These are phyloP conservation scores for Vidua chalybeata DNA, from an alignment of 2,113 vertebrate genomes.

Conservation along the genomic window DNA sequence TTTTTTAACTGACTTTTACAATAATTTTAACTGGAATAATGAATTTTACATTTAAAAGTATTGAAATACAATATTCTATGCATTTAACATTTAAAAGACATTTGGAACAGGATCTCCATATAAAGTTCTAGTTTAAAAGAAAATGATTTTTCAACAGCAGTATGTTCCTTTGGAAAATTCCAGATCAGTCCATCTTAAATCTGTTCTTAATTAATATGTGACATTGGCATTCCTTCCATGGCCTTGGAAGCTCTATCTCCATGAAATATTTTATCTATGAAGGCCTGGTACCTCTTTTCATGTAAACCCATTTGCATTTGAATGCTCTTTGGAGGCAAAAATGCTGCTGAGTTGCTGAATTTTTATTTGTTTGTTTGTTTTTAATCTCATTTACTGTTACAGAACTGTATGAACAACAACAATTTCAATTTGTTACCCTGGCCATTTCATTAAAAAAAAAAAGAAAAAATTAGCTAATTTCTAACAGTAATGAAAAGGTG, in stretches of 20 bases:
- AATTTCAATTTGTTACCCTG: background rate
- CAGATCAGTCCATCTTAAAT: background rate
- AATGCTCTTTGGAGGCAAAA: background rate
- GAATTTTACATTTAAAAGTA: background rate
- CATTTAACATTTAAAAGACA: background rate
- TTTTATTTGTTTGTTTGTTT: background rate
- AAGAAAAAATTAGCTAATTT: background rate
- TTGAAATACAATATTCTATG: background rate
- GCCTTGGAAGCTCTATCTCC: background rate
- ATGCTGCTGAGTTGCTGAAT: background rate
- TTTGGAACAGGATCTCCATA: background rate
- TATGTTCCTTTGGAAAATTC: background rate
- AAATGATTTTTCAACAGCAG: background rate
- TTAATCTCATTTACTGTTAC: background rate
- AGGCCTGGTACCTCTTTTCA: background rate
- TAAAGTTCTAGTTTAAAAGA: background rate
- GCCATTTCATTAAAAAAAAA: background rate
- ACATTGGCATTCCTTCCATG: background rate
- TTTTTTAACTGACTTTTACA: background rate
- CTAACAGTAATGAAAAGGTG: conserved; percentile 30
- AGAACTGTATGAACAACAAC: background rate
- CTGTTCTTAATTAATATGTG: conserved; percentile 7
- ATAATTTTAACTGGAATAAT: background rate
- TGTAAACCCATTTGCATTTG: background rate
- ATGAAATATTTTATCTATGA: conserved; percentile 21